phyloP scores from a whole-genome alignment of 2,888 invertebrate genomes.

The Saturnia pavonia region DNA sequence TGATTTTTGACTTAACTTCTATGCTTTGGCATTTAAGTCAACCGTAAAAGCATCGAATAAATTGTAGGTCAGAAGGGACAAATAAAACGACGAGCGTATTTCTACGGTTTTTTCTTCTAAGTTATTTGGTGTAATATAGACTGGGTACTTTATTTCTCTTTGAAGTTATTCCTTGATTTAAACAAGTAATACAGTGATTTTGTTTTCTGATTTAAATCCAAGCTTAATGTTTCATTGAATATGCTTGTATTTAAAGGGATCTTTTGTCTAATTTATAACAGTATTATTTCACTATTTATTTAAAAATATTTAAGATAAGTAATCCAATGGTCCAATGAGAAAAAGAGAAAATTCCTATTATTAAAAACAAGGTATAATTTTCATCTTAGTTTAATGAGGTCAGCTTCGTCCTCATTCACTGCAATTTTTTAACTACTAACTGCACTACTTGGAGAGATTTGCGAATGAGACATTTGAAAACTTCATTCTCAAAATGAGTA shows the following conservation, averaged over 20 bases:
- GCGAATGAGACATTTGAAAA: slow-evolving; percentile 68
- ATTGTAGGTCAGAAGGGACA: slow-evolving; percentile 81
- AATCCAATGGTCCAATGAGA: background rate
- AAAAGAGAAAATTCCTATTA: background rate
- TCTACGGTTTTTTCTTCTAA: slow-evolving; percentile 62
- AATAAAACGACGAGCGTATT: slow-evolving; percentile 70
- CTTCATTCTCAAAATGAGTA: slow-evolving; percentile 79
- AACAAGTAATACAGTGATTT: slow-evolving; percentile 14
- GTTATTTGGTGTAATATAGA: slow-evolving; percentile 69
- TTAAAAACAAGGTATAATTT: background rate
- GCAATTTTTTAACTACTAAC: background rate
- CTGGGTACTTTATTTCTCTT: slow-evolving; percentile 48
- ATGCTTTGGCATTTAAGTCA: slow-evolving; percentile 79
- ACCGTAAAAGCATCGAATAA: slow-evolving; percentile 79
- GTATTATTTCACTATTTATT: too few species aligned
- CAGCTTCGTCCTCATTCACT: background rate
- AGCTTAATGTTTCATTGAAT: background rate
- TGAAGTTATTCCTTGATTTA: slow-evolving; percentile 30
- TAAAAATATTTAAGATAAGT: background rate
- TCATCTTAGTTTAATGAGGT: background rate
- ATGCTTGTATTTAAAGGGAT: background rate
- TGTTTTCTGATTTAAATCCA: slow-evolving; percentile 19
- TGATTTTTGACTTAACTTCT: slow-evolving; percentile 72
- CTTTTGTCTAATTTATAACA: too few species aligned
- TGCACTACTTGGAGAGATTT: slow-evolving; percentile 43